Evolutionary conservation across 2,888 invertebrate species (phyloP).

Genomic region (Acleris emargana): DNA sequence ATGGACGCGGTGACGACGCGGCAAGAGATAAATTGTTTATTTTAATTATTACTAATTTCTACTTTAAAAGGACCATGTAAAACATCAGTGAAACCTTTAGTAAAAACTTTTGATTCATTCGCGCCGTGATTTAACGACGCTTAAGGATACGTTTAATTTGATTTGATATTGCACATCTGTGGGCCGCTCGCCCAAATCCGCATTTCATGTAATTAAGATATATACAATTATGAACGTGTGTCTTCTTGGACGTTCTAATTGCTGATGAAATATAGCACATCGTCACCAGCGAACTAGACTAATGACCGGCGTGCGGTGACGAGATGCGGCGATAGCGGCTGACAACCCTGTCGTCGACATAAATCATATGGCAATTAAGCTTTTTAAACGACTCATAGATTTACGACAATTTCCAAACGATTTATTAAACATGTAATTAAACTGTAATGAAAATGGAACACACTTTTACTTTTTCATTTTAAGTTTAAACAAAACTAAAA

Average conservation of each 20-base stretch:
- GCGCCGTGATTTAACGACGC: slow-evolving; percentile 1
- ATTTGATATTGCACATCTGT: not conserved
- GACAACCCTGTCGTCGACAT: slow-evolving; percentile 52
- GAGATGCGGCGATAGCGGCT: slow-evolving; percentile 55
- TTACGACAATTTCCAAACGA: slow-evolving; percentile 45
- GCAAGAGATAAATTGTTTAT: slow-evolving; percentile 29
- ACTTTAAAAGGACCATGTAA: slow-evolving; percentile 8
- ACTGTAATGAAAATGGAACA: slow-evolving; percentile 30
- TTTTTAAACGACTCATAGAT: slow-evolving; percentile 52
- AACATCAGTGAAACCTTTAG: too few relatives aligned
- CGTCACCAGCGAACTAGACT: slow-evolving; percentile 38
- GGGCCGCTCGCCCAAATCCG: slow-evolving; percentile 22
- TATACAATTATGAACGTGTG: slow-evolving; percentile 41
- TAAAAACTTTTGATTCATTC: slow-evolving; percentile 10
- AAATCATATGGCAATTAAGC: slow-evolving; percentile 60
- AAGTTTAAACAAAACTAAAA: not conserved
- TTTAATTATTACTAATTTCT: slow-evolving; percentile 34
- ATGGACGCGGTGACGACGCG: slow-evolving; percentile 51
- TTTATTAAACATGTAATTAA: slow-evolving; percentile 39
- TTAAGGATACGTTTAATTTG: too few relatives aligned
- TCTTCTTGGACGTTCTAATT: slow-evolving; percentile 51
- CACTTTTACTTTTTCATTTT: slow-evolving; percentile 20
- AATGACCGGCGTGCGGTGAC: slow-evolving; percentile 40
- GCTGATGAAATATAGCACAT: slow-evolving; percentile 49
- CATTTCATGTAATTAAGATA: slow-evolving; percentile 31